Base-by-base conservation (phyloP, 1,140 invertebrate species). In the Sinonovacula constricta region DNA sequence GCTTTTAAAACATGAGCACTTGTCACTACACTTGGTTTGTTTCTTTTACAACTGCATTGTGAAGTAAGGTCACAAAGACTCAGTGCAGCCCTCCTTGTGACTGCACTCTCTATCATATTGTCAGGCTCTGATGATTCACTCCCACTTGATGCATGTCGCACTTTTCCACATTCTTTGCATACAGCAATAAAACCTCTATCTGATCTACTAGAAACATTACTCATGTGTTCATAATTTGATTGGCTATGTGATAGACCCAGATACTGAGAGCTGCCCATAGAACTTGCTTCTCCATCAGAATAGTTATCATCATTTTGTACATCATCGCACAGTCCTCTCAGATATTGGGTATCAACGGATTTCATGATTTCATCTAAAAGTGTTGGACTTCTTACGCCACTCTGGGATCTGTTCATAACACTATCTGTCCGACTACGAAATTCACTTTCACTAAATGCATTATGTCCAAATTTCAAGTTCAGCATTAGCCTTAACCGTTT, bases 321-420 rank as follows among this genome's bases (percentile, higher is more conserved):
- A 54, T 65, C 34, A 66, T 60, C 67, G 59, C 72, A 67, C 31
- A 57, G 33, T 36, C 31, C 14, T 26, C 49, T 51, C 12, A 76
- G 39, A 15, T 59, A 24, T 28, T 5, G 51, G 45, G 62, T 28
- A 31, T 76, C 72, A 2, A 76, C 63, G 12, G 62, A 57, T 24
- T 65, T 63, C 72, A 66, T 57, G n/a, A 76, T 76, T 49, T 76
- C 72, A 76, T 76, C 72, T 5, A 76, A 36, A 14, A 76, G 26
- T 7, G 72, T 76, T 39, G 72, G 72, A 56, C 72, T 76, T 31
- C 45, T 51, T 14, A 76, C 2, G 14, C 18, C 14, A 28, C 39
- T 36, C n/a, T 24, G 24, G 18, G 63, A 67, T 14, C 15, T 14
- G 30, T 54, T 76, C 33, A 31, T 63, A 39, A 24, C 36, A 65